phyloP scores from a whole-genome alignment of 2,113 vertebrate genomes.

The Pristiophorus japonicus region DNA sequence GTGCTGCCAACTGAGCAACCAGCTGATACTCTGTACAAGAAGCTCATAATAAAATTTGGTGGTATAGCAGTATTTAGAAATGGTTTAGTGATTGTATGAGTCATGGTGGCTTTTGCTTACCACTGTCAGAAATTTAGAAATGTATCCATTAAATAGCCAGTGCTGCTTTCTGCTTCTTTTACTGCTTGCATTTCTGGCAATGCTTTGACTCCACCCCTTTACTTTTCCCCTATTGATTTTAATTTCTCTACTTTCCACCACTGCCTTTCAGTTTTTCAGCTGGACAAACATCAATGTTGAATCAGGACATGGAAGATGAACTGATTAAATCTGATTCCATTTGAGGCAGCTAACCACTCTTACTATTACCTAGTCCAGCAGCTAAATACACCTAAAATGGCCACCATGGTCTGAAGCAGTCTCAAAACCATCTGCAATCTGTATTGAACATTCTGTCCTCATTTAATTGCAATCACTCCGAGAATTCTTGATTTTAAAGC shows the following conservation, averaged over 20 bases:
- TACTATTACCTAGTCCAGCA: neutral
- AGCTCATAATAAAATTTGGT: neutral
- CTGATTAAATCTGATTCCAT: neutral
- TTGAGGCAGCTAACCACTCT: neutral
- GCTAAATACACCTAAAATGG: neutral
- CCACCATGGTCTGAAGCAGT: neutral
- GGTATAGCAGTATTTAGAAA: neutral
- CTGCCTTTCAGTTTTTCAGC: neutral
- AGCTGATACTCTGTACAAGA: neutral
- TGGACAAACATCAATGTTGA: neutral
- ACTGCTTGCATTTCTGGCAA: neutral
- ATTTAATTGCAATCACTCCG: neutral
- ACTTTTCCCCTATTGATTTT: neutral
- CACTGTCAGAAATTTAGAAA: neutral
- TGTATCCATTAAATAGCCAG: neutral
- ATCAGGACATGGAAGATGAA: neutral
- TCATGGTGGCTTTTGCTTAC: neutral
- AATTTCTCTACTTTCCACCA: neutral
- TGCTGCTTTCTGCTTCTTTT: neutral
- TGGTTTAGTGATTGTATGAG: too few species aligned
- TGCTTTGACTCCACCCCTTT: neutral
- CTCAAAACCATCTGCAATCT: neutral
- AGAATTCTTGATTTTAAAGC: slow-evolving; percentile 16
- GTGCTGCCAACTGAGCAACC: too few species aligned
- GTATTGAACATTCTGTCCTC: neutral